Percentiles rank a stretch among this genome's conserved stretches.
Conservation (phyloP, 2,888 invertebrate genomes). For the Luperina nickerlii region DNA sequence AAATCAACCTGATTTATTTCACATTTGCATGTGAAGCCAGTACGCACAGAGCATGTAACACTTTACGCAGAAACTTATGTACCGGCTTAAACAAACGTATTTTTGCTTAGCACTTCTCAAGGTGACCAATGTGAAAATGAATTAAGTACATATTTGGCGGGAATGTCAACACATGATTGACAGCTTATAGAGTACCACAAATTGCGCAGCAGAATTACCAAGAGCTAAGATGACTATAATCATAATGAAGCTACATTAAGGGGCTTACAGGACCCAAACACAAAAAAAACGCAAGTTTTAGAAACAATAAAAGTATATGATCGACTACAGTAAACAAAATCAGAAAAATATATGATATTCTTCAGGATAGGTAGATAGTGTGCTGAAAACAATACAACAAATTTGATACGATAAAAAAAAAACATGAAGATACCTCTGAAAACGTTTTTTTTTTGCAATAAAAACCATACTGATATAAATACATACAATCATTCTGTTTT, state of each 20-base stretch:
- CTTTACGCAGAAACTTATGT: background rate
- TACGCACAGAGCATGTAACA: background rate
- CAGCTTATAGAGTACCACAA: background rate
- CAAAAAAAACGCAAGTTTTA: too few species aligned
- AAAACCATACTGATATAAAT: too few species aligned
- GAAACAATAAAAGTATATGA: too few species aligned
- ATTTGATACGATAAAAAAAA: too few species aligned
- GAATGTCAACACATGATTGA: constrained; percentile 1
- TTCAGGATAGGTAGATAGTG: too few species aligned
- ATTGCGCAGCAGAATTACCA: background rate
- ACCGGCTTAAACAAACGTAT: constrained; percentile 10
- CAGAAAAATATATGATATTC: too few species aligned
- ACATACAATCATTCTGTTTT: too few species aligned
- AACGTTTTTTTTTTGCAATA: too few species aligned
- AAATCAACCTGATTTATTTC: constrained; percentile 1
- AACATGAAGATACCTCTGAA: too few species aligned
- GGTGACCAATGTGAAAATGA: constrained; percentile 27
- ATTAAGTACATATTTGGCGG: constrained; percentile 18
- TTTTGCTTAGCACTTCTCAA: constrained; percentile 53
- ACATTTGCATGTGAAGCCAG: constrained; percentile 18
- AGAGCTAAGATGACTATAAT: background rate
- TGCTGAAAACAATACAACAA: too few species aligned
- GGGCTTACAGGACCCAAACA: too few species aligned
- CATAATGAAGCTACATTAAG: background rate
- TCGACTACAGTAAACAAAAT: too few species aligned